A percentile compares a stretch with the other conserved stretches of the same genome.
These are phyloP conservation scores for Tauraco hartlaubi DNA, from an alignment of 2,797 vertebrate genomes.

Conservation along the genomic window DNA sequence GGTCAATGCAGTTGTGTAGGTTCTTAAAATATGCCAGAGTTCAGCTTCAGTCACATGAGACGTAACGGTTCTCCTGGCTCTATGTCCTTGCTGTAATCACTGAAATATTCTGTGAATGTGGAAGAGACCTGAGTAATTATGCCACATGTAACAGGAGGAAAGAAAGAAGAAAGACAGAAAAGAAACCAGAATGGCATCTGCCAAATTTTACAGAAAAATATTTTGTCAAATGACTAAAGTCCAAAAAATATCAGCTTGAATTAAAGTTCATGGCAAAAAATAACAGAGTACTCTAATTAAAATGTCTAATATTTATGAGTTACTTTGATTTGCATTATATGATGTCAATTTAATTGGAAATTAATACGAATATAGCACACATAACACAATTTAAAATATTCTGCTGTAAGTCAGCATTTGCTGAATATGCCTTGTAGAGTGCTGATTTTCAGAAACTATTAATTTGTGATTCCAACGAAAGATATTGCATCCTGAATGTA, in stretches of 20 bases:
- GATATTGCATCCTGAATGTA: not conserved
- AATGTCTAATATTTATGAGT: not conserved
- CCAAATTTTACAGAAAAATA: not conserved
- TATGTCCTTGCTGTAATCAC: not conserved
- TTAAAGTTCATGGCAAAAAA: not conserved
- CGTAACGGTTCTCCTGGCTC: not conserved
- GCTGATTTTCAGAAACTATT: slow-evolving; percentile 1
- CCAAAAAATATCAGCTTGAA: not conserved
- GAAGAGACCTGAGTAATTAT: not conserved
- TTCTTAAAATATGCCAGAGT: not conserved
- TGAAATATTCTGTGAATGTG: not conserved
- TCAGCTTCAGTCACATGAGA: not conserved
- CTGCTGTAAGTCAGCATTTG: not conserved
- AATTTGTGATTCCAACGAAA: not conserved
- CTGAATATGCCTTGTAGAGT: not conserved
- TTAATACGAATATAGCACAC: not conserved
- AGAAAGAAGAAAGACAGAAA: not conserved
- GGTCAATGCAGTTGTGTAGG: not conserved
- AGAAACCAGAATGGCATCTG: not conserved
- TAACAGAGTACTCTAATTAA: not conserved
- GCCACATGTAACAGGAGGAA: not conserved
- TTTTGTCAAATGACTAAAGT: not conserved
- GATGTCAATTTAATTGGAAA: not conserved
- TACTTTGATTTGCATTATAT: not conserved
- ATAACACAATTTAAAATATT: not conserved